Percentiles rank a stretch among this genome's conserved stretches.
These are phyloP conservation scores for Equus przewalskii DNA, from an alignment of 2,113 vertebrate genomes.

Conservation along the genomic window DNA sequence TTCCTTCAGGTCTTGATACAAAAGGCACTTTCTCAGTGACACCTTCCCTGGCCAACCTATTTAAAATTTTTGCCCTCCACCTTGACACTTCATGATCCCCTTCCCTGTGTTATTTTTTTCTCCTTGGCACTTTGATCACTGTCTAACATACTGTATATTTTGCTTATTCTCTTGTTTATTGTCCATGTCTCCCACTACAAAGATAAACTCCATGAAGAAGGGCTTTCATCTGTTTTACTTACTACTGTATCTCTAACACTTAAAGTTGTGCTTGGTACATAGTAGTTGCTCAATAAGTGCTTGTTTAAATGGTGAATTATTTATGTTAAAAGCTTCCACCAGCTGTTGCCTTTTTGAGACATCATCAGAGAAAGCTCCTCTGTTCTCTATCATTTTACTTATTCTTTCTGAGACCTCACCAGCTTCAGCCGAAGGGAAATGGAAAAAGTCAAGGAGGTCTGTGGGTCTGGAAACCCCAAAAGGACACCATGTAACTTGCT, in stretches of 20 bases:
- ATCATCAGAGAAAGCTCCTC: background rate
- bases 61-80: background rate
- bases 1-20: background rate
- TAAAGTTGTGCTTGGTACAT: background rate
- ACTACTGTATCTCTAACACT: background rate
- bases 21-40: background rate
- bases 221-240: background rate
- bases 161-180: background rate
- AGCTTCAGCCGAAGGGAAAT: background rate
- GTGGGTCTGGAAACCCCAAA: background rate
- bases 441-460: background rate
- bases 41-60: background rate
- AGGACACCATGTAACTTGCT: background rate
- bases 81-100: background rate
- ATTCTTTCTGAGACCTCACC: background rate
- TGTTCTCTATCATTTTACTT: constrained; percentile 29
- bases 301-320: background rate
- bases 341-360: background rate
- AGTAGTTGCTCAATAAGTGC: background rate
- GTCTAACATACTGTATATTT: background rate
- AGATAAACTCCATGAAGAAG: constrained; percentile 15
- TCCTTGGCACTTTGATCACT: background rate
- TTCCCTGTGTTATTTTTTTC: background rate
- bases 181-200: background rate
- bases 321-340: background rate